Percentiles rank a stretch among this genome's conserved stretches.
Conservation (phyloP, 2,888 invertebrate genomes). For the Dendrolimus pini region DNA sequence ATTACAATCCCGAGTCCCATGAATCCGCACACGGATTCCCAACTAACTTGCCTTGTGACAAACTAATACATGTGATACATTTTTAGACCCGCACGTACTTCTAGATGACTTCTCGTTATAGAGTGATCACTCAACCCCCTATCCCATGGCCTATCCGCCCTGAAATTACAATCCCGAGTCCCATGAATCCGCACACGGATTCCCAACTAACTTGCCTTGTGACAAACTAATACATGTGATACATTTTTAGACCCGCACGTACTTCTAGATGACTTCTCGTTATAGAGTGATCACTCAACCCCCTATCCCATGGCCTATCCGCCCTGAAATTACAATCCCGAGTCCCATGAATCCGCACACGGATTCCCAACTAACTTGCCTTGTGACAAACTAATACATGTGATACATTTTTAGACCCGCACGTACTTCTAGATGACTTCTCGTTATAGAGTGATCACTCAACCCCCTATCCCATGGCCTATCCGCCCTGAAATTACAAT, state of each 20-base stretch:
- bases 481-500: slow-evolving; percentile 49
- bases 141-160: slow-evolving; percentile 30
- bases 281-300: no score
- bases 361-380: slow-evolving; percentile 57
- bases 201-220: slow-evolving; percentile 54
- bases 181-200: slow-evolving; percentile 64
- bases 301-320: slow-evolving; percentile 24
- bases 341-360: slow-evolving; percentile 57
- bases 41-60: slow-evolving; percentile 58
- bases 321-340: slow-evolving; percentile 56
- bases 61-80: slow-evolving; percentile 69
- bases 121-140: slow-evolving; percentile 16
- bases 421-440: slow-evolving; percentile 57
- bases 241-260: slow-evolving; percentile 58
- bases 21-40: slow-evolving; percentile 57
- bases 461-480: slow-evolving; percentile 20
- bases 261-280: slow-evolving; percentile 51
- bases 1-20: slow-evolving; percentile 59
- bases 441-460: no score
- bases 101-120: slow-evolving; percentile 59
- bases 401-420: slow-evolving; percentile 61
- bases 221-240: slow-evolving; percentile 67
- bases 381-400: slow-evolving; percentile 65
- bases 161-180: slow-evolving; percentile 56
- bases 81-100: slow-evolving; percentile 58